Evolutionary conservation across 2,797 vertebrate species (phyloP).

Genomic region (Enoplosus armatus): DNA sequence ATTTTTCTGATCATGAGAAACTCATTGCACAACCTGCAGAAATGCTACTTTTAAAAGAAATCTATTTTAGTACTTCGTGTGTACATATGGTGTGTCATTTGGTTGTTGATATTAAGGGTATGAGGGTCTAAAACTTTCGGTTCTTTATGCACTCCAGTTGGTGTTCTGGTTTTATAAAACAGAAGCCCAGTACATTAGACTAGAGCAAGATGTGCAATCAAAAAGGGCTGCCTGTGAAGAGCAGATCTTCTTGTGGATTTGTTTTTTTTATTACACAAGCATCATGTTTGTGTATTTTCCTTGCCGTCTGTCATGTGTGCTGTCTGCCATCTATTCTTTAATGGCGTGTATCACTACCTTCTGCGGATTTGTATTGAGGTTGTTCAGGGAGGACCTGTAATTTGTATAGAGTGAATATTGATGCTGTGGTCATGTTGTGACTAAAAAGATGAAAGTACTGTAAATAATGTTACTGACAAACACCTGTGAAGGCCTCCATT

Average conservation of each 20-base stretch:
- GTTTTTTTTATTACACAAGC: conserved; percentile 11
- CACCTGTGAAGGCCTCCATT: background rate
- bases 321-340: conserved; percentile 39
- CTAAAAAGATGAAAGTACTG: conserved; percentile 32
- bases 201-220: conserved; percentile 33
- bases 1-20: conserved; percentile 29
- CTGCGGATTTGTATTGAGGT: conserved; percentile 39
- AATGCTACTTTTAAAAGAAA: conserved; percentile 31
- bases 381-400: conserved; percentile 53
- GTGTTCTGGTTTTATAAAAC: conserved; percentile 46
- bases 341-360: conserved; percentile 36
- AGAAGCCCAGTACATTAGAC: conserved; percentile 11
- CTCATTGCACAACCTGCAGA: conserved; percentile 50
- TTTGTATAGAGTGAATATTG: conserved; percentile 58
- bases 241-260: background rate
- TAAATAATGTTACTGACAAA: conserved; percentile 49
- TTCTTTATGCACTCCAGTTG: conserved; percentile 59
- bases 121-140: conserved; percentile 43
- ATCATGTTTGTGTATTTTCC: conserved; percentile 28
- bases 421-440: conserved; percentile 39
- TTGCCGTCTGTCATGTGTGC: conserved; percentile 38
- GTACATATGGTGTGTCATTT: conserved; percentile 50
- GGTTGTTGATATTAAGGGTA: conserved; percentile 36
- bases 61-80: conserved; percentile 57
- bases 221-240: background rate